Base-by-base conservation (phyloP, 2,797 vertebrate genomes). In the Crax fasciolata region DNA sequence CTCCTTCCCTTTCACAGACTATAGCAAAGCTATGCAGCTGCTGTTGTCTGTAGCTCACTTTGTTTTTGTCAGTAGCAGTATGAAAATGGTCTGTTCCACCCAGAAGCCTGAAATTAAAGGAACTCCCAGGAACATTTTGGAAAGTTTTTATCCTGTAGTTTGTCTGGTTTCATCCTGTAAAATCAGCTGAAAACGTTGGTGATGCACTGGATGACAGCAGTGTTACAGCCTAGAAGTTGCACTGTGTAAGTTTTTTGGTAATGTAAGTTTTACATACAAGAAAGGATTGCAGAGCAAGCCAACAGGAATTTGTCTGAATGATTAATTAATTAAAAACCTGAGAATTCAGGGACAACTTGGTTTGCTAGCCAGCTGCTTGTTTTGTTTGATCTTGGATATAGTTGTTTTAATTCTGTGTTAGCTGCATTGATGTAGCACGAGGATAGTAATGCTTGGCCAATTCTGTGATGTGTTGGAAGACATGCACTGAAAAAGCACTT, bases 11-110 rank as follows among this genome's bases (percentile, higher is more conserved):
- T 48, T 84, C 17, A 24, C 13, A 24, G 59, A 58, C 4, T 11
- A 35, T 20, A 35, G 39, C 51, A 70, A 77, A 85, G 25, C 38
- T 80, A 80, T 86, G 57, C 74, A 65, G 58, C 49, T 58, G 49
- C 30, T 70, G 25, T 92, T 57, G 30, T 81, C 63, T 35, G 1
- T n/a, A 41, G 43, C 49, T 27, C 4, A 2, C 24, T 44, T 67
- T 8, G 30, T 88, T 80, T 92, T 90, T 78, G n/a, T 68, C 46
- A 73, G 68, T 87, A 83, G 14, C 13, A 28, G 10, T 76, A 25
- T 86, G 39, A 74, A 77, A 90, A 68, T 51, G 32, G 39, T 39
- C 19, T 24, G 10, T 44, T 79, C 35, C 55, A 70, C 24, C 55
- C 5, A 1, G 24, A 77, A 84, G 7, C 41, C 58, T 78, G 28